Evolutionary conservation across 2,797 vertebrate genomes (phyloP), one percentile per base, ranked within the genome.

Genomic region (Tapirus indicus): DNA sequence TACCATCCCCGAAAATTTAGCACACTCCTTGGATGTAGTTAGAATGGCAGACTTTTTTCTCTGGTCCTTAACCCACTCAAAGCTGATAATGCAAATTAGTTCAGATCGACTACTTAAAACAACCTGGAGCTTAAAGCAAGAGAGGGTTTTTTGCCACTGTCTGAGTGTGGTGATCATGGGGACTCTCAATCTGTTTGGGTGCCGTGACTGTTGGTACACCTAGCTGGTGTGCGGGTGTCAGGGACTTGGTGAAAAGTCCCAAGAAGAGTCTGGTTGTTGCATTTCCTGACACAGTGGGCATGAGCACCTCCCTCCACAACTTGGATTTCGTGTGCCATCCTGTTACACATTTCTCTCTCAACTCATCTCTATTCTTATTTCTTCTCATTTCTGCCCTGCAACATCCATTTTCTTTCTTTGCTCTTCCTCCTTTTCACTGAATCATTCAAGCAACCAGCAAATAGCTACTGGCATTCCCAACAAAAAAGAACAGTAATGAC

Each of bases 81-180:
- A 97, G 91, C 95, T 79, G 90, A 92, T 88, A 90, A 92, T 96
- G 92, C 80, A 94, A 89, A 97, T 98, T 58, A 80, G 90, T 83
- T 95, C 38, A 35, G 54, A 83, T 0, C 78, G 93, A 83, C 93
- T 85, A 74, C 49, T 92, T 71, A 64, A 69, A 94, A 94, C 58
- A 91, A 23, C 23, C 27, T 44, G 23, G 62, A 95, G 27, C 71
- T 95, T 60, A 85, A 92, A 85, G 77, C 68, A 49, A 62, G 84
- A 78, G 62, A 41, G 20, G 66, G 32, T 52, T 97, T 95, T 85
- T 71, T 92, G 79, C 11, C 7, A 21, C 35, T 86, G 62, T 5
- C 12, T 17, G 32, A 84, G 35, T n/a, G 38, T 58, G 75, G 44
- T 7, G 64, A 32, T 64, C 29, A 7, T n/a, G 20, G 75, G 17